Evolutionary conservation across 2,888 invertebrate genomes (phyloP).

Genomic region (Argyresthia goedartella): DNA sequence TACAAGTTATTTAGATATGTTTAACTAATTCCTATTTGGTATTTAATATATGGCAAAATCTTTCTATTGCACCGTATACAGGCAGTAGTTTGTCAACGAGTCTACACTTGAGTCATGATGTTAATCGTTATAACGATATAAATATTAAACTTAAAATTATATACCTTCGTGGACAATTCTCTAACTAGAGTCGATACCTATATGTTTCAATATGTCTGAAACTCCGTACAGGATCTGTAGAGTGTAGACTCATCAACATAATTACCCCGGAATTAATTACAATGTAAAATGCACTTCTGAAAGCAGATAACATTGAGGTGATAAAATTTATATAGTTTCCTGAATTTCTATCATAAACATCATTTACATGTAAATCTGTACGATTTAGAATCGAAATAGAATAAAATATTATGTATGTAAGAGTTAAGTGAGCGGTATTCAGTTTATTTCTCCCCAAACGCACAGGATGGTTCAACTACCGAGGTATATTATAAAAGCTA

Average conservation of each 20-base stretch:
- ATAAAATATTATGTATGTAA: not conserved
- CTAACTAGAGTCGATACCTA: not conserved
- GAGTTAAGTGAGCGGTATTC: not conserved
- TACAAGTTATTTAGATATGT: no score
- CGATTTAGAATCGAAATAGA: not conserved
- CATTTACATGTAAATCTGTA: not conserved
- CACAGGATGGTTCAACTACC: not conserved
- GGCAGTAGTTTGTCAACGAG: no score
- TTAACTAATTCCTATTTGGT: no score
- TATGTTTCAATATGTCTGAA: not conserved
- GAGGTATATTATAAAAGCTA: constrained; percentile 1
- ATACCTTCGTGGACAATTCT: no score
- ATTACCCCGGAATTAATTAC: not conserved
- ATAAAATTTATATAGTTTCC: not conserved
- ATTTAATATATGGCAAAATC: no score
- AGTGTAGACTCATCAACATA: not conserved
- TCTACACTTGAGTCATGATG: not conserved
- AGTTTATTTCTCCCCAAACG: constrained; percentile 1
- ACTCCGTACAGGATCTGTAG: not conserved
- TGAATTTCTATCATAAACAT: not conserved
- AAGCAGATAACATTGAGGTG: constrained; percentile 3
- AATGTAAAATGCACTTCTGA: not conserved
- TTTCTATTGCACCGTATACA: no score
- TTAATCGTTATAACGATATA: not conserved
- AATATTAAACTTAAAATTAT: not conserved